phyloP scores from a whole-genome alignment of 2,888 invertebrate species.

The Zele albiditarsus region DNA sequence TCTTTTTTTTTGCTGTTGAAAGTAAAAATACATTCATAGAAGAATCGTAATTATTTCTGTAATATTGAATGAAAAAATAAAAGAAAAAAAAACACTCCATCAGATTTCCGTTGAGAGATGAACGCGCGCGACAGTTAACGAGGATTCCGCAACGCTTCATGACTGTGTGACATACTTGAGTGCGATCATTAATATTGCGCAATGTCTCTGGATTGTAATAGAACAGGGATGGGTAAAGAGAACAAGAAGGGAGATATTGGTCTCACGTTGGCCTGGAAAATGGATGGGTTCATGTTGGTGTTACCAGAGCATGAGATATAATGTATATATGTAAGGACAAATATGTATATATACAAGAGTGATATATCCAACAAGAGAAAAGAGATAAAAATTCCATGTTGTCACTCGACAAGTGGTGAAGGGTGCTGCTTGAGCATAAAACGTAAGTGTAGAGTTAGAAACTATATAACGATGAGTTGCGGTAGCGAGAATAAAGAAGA shows the following conservation, averaged over 20 bases:
- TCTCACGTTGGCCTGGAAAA: conserved; percentile 26
- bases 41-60: not conserved
- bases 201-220: conserved; percentile 24
- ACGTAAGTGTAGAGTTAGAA: not conserved
- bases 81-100: not conserved
- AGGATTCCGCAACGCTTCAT: conserved; percentile 10
- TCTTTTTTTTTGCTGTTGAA: too few relatives aligned
- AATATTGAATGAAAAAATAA: too few relatives aligned
- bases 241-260: not conserved
- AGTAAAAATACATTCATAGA: not conserved
- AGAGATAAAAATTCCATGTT: conserved; percentile 1
- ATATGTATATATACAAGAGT: not conserved
- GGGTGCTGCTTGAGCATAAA: not conserved
- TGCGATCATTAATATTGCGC: conserved; percentile 32
- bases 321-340: not conserved
- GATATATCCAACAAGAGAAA: not conserved
- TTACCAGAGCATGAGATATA: not conserved
- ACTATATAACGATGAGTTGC: conserved; percentile 1
- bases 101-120: conserved; percentile 23
- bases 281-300: conserved; percentile 14
- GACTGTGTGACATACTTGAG: conserved; percentile 6
- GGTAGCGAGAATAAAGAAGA: not conserved
- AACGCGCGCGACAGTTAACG: conserved; percentile 23
- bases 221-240: not conserved
- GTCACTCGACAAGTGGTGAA: conserved; percentile 2